Base-by-base conservation (phyloP, 2,797 vertebrate genomes). In the Crypturellus tataupa region DNA sequence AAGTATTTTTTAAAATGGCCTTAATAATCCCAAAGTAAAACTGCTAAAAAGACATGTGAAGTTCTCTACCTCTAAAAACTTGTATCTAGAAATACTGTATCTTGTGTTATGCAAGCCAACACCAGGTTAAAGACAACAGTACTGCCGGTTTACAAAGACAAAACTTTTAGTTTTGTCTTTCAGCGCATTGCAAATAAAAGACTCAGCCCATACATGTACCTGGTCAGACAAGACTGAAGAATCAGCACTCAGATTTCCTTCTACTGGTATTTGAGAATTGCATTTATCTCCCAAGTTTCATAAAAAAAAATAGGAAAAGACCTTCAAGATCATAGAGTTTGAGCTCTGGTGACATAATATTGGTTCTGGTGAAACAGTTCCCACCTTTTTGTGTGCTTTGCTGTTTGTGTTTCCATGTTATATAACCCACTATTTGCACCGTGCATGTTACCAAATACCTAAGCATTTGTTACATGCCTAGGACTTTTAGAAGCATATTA, bases 401-500 rank as follows among this genome's bases (percentile, higher is more conserved):
- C 4, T 37, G 31, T 55, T 87, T 70, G 17, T 40, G 5, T 56
- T 31, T 49, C 8, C 15, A 2, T n/a, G 10, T 12, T 81, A 13
- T 31, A 25, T 12, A 80, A 58, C 12, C 31, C 46, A 9, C 18
- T 71, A 1, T 85, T 89, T 64, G 31, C 27, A 64, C 31, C 21
- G 13, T 25, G 9, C 27, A 13, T 31, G 19, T 44, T 75, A 33
- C 2, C 47, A 68, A 53, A 53, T 31, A 31, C 24, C 42, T 63
- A 68, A 72, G 39, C n/a, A 70, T 75, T 83, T 77, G 53, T 83
- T 16, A 68, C 47, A 62, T 33, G 62, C 65, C 62, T 14, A 59
- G 44, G 80, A 87, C 65, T 80, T 91, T 85, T 23, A 75, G 44
- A 80, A 87, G 76, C 71, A 55, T 71, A 92, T 94, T 92, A 91